These are phyloP conservation scores for Alviniconcha marisindica DNA, from an alignment of 1,140 invertebrate species.

Conservation along the genomic window DNA sequence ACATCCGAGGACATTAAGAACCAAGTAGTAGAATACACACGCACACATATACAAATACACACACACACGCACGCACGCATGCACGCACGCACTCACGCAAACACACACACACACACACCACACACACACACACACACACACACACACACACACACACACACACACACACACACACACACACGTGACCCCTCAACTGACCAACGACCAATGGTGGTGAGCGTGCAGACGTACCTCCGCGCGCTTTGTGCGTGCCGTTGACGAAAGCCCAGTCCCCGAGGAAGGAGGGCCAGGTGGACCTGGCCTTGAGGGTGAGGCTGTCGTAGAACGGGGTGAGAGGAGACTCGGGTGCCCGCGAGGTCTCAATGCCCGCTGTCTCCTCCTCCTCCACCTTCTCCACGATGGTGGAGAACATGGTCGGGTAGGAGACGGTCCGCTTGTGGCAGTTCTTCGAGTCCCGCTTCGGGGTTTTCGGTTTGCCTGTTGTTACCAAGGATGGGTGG, in stretches of 20 bases:
- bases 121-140: no score
- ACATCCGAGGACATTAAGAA: no score
- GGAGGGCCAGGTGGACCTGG: constrained; percentile 46
- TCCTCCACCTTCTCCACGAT: constrained; percentile 60
- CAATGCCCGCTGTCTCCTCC: constrained; percentile 54
- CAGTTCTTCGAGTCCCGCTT: constrained; percentile 39
- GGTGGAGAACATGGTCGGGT: constrained; percentile 57
- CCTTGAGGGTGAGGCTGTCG: constrained; percentile 54
- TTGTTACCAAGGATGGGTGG: not conserved
- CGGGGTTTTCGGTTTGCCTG: constrained; percentile 52
- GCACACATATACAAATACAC: not conserved
- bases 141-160: no score
- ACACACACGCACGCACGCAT: constrained; percentile 4
- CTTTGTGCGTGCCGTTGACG: constrained; percentile 41
- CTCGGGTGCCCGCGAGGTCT: constrained; percentile 38
- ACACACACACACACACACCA: no score
- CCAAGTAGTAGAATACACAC: no score
- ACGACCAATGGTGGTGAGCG: not conserved
- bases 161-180: no score
- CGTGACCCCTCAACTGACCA: no score
- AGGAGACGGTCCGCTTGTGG: constrained; percentile 53
- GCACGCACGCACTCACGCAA: no score
- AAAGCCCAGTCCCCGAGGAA: constrained; percentile 62
- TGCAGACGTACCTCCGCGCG: not conserved
- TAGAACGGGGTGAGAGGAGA: constrained; percentile 55